Percentiles rank a stretch among this genome's conserved stretches.
Evolutionary conservation across 2,797 vertebrate species (phyloP).

Genomic region (Pteropus rufus): DNA sequence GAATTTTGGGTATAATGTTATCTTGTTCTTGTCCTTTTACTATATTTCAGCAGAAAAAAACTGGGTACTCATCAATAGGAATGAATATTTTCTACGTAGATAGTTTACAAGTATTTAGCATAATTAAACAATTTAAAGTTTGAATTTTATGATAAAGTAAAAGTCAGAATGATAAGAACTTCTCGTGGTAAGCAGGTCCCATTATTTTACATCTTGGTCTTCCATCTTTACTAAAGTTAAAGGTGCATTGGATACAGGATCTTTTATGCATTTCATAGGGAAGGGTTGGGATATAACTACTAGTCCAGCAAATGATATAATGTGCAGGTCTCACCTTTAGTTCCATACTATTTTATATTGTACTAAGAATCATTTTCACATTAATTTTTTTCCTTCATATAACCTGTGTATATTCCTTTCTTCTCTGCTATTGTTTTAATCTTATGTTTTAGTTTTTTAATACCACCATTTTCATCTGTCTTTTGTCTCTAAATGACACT

Average conservation of each 20-base stretch:
- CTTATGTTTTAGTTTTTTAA: background rate
- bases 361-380: background rate
- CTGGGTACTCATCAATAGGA: background rate
- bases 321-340: background rate
- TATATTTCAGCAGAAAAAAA: background rate
- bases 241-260: background rate
- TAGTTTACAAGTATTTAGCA: background rate
- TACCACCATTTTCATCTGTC: background rate
- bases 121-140: background rate
- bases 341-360: background rate
- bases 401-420: background rate
- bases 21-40: background rate
- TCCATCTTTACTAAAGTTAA: background rate
- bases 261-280: background rate
- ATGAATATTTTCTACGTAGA: background rate
- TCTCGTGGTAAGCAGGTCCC: background rate
- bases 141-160: background rate
- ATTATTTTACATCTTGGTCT: background rate
- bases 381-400: background rate
- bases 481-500: background rate
- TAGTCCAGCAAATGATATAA: background rate
- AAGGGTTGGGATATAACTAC: background rate
- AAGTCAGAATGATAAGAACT: background rate
- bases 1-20: background rate
- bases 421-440: background rate